These are phyloP conservation scores for Bombus waltoni DNA, from an alignment of 1,140 invertebrate species.

Conservation along the genomic window DNA sequence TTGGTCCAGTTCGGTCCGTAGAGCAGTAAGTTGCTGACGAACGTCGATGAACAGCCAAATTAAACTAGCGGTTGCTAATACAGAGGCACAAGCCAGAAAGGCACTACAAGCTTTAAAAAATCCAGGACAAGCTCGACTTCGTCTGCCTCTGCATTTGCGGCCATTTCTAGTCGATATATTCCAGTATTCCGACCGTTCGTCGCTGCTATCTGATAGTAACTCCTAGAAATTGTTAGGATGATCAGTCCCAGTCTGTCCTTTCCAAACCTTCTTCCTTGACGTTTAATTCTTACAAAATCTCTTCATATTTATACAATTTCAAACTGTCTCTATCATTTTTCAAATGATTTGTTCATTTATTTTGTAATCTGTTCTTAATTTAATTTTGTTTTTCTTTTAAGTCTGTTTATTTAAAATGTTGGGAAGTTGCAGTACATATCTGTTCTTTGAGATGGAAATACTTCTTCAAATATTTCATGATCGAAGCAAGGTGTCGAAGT, in stretches of 20 bases:
- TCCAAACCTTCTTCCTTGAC: neutral
- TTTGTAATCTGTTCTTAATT: no score
- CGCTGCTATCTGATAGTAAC: slow-evolving; percentile 84
- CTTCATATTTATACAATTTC: no score
- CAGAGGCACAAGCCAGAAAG: slow-evolving; percentile 85
- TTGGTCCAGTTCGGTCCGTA: slow-evolving; percentile 87
- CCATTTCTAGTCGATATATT: slow-evolving; percentile 73
- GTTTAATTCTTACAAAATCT: no score
- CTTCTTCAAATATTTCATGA: no score
- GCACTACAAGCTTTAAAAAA: slow-evolving; percentile 85
- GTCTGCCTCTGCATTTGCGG: slow-evolving; percentile 73
- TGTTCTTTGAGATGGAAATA: no score
- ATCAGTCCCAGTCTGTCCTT: neutral
- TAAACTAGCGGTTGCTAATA: slow-evolving; percentile 86
- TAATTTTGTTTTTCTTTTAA: no score
- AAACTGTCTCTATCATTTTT: no score
- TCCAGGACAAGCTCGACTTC: slow-evolving; percentile 77
- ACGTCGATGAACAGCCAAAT: slow-evolving; percentile 88
- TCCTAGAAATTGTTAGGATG: slow-evolving; percentile 71
- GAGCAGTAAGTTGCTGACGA: slow-evolving; percentile 85
- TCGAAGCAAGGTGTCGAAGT: no score
- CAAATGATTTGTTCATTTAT: no score
- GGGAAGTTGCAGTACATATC: no score
- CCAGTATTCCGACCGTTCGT: slow-evolving; percentile 82
- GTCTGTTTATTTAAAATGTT: no score